Conservation (phyloP, 1,140 invertebrate genomes). For the Subanguina moxae region DNA sequence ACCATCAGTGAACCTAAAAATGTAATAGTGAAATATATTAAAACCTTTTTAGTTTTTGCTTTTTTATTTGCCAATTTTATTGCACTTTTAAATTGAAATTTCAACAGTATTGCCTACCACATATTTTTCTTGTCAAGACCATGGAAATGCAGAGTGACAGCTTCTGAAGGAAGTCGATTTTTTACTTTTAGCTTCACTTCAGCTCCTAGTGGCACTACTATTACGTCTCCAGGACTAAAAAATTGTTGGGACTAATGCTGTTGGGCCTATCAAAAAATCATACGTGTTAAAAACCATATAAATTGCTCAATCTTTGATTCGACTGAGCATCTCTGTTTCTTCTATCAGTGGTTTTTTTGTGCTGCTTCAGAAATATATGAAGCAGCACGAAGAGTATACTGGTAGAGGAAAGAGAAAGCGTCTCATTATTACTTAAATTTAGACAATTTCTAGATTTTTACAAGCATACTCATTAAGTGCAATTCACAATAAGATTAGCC, state of each 20-base stretch:
- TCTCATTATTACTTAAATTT: too few relatives aligned
- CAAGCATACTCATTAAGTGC: too few relatives aligned
- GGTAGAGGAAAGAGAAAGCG: too few relatives aligned
- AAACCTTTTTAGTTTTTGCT: not conserved
- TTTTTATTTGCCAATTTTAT: not conserved
- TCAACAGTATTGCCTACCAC: constrained; percentile 28
- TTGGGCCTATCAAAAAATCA: not conserved
- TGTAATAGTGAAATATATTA: not conserved
- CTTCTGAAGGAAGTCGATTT: constrained; percentile 46
- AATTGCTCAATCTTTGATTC: too few relatives aligned
- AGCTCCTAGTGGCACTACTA: constrained; percentile 50
- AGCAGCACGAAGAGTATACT: too few relatives aligned
- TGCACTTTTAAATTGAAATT: not conserved
- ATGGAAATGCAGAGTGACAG: constrained; percentile 54
- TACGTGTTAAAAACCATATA: not conserved
- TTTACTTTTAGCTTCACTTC: constrained; percentile 50
- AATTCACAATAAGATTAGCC: too few relatives aligned
- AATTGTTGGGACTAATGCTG: not conserved
- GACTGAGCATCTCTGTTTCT: not conserved
- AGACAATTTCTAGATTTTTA: too few relatives aligned
- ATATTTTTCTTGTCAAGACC: constrained; percentile 52
- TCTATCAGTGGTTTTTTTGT: not conserved
- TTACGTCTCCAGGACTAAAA: constrained; percentile 45
- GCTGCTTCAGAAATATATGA: too few relatives aligned
- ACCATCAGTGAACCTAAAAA: constrained; percentile 22